Evolutionary conservation across 2,113 vertebrate species (phyloP).

Genomic region (Garra rufa): DNA sequence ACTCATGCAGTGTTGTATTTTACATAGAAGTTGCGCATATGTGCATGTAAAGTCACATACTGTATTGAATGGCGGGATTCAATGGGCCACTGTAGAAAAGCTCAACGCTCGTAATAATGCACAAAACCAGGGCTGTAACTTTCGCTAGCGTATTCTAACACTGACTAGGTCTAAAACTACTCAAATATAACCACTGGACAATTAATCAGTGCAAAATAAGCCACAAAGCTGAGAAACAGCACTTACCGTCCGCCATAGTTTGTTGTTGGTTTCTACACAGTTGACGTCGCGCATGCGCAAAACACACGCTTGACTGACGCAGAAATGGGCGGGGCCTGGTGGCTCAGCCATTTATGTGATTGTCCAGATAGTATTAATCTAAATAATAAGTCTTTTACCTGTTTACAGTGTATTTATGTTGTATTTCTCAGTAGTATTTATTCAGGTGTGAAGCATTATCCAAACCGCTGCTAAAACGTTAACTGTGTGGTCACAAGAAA

Average conservation of each 20-base stretch:
- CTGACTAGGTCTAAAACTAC: background rate
- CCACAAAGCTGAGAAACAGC: slow-evolving; percentile 34
- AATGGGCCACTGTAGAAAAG: slow-evolving; percentile 37
- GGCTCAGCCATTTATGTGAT: background rate
- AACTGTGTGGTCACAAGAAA: background rate
- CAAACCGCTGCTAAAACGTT: background rate
- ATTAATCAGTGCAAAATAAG: background rate
- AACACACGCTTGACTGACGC: background rate
- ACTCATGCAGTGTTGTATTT: background rate
- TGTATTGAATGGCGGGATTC: slow-evolving; percentile 51
- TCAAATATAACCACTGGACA: background rate
- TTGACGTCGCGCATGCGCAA: slow-evolving; percentile 24
- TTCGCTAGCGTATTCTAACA: background rate
- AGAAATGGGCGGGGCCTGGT: background rate
- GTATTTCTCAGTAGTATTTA: background rate
- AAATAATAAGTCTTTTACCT: background rate
- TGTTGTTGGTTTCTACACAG: slow-evolving; percentile 73
- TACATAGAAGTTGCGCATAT: background rate
- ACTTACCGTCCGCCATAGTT: slow-evolving; percentile 83
- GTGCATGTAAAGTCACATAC: background rate
- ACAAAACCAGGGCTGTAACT: background rate
- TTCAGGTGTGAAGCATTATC: background rate
- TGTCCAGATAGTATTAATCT: background rate
- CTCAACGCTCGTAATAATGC: background rate
- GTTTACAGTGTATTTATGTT: background rate